Evolutionary conservation across 2,797 vertebrate species (phyloP).

Genomic region (Scolopax bukidnonensis): DNA sequence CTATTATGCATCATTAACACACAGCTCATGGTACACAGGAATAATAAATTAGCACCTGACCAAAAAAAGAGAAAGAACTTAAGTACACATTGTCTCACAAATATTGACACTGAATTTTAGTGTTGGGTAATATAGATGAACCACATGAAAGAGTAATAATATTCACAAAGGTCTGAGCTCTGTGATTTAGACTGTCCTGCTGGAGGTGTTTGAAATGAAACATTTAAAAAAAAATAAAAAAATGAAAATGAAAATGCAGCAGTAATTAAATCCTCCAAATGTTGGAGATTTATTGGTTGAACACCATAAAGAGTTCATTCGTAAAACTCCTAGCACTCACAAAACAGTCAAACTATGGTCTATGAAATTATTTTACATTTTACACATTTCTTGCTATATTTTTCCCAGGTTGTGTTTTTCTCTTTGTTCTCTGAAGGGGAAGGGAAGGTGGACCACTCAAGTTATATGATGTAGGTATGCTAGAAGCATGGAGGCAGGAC

Average conservation of each 20-base stretch:
- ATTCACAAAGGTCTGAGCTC: background rate
- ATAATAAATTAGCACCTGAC: background rate
- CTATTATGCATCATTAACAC: background rate
- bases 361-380: background rate
- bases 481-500: background rate
- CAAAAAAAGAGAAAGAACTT: background rate
- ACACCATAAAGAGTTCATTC: background rate
- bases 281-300: background rate
- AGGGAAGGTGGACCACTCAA: background rate
- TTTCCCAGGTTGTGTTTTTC: background rate
- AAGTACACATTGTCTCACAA: background rate
- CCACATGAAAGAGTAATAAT: background rate
- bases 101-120: background rate
- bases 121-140: background rate
- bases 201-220: background rate
- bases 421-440: background rate
- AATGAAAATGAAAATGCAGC: background rate
- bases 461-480: background rate
- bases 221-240: too few relatives aligned
- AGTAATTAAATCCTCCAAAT: background rate
- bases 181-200: background rate
- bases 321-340: background rate
- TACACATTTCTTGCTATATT: background rate
- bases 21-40: background rate
- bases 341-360: background rate